phyloP scores from a whole-genome alignment of 2,888 invertebrate genomes.

The Cephus rjabovi region DNA sequence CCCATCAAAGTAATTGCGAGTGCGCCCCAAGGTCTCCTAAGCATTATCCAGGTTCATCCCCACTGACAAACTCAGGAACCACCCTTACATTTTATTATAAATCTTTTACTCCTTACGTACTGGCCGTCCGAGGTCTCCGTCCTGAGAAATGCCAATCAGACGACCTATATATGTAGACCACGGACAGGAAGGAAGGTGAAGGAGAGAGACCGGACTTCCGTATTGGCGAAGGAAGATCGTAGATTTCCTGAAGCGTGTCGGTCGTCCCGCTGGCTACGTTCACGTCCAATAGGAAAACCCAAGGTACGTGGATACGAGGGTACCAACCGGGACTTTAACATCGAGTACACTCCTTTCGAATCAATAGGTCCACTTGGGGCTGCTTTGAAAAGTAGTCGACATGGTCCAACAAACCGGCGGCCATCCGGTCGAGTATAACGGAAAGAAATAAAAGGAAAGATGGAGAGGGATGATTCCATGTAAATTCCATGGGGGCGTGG shows the following conservation, averaged over 20 bases:
- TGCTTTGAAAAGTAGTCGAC: slow-evolving; percentile 44
- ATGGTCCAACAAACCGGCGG: slow-evolving; percentile 46
- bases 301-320: slow-evolving; percentile 48
- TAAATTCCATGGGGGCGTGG: not conserved
- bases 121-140: not conserved
- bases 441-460: not conserved
- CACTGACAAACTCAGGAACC: not conserved
- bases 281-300: slow-evolving; percentile 44
- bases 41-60: not conserved
- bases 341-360: slow-evolving; percentile 58
- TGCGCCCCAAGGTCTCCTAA: not conserved
- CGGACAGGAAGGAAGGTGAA: not conserved
- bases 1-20: slow-evolving; percentile 46
- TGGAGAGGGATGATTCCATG: not conserved
- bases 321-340: slow-evolving; percentile 55
- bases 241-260: slow-evolving; percentile 52
- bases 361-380: slow-evolving; percentile 54
- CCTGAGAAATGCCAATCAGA: not conserved
- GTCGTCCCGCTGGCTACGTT: slow-evolving; percentile 45
- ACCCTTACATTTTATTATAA: not conserved
- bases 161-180: not conserved
- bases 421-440: not conserved
- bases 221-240: slow-evolving; percentile 40
- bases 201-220: not conserved
- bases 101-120: not conserved